These are phyloP conservation scores for Cecidostiba fungosa DNA, from an alignment of 2,888 invertebrate species.

Conservation along the genomic window DNA sequence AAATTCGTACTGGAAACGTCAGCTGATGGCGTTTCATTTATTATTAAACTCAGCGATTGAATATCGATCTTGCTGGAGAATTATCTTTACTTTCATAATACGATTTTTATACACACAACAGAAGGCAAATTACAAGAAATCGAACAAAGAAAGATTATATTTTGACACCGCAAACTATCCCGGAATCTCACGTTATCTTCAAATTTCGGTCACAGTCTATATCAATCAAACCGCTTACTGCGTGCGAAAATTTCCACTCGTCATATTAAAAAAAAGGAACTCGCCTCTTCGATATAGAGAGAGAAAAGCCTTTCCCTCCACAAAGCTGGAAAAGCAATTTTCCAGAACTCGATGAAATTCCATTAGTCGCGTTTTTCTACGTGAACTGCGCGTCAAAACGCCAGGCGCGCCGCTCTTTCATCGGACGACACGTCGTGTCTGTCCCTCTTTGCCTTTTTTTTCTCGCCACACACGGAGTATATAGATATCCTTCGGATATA, in stretches of 20 bases:
- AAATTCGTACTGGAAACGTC: neutral
- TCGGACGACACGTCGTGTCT: neutral
- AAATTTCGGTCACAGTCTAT: neutral
- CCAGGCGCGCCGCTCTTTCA: neutral
- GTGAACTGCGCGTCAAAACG: conserved; percentile 21
- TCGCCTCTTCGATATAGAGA: neutral
- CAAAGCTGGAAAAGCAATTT: conserved; percentile 48
- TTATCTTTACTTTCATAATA: no score
- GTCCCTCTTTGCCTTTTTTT: conserved; percentile 1
- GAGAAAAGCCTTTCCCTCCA: neutral
- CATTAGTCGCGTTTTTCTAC: conserved; percentile 37
- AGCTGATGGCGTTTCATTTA: no score
- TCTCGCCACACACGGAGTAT: neutral
- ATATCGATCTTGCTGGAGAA: no score
- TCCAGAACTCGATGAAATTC: conserved; percentile 46
- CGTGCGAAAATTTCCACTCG: neutral
- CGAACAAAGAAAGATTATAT: neutral
- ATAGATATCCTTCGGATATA: neutral
- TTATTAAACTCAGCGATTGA: no score
- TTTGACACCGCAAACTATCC: neutral
- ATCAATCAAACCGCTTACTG: neutral
- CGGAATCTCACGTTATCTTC: neutral
- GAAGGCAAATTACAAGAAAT: no score
- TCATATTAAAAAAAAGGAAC: conserved; percentile 17
- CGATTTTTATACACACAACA: no score